Conservation (phyloP, 2,113 vertebrate species). For the Dendrocopos noguchii region DNA sequence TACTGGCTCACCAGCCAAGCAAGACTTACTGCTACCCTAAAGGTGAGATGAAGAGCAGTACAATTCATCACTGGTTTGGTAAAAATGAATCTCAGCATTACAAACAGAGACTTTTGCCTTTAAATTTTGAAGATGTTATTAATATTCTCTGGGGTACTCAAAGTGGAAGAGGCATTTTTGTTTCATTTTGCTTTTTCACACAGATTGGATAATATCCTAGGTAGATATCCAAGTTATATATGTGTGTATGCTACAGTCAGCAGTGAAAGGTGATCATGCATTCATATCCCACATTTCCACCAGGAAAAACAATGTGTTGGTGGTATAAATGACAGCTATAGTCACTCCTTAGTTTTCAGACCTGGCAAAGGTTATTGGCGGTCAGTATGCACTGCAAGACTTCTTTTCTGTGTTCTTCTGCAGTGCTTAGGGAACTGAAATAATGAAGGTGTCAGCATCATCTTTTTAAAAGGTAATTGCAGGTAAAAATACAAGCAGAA, state of each 20-base stretch:
- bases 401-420: neutral
- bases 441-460: neutral
- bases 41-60: conserved; percentile 5
- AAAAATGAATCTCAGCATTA: neutral
- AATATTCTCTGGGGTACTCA: neutral
- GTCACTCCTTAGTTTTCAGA: neutral
- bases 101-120: neutral
- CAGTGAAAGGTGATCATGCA: neutral
- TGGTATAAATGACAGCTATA: neutral
- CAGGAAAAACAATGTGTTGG: neutral
- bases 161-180: neutral
- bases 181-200: neutral
- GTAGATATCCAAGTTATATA: neutral
- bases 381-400: neutral
- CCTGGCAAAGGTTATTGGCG: neutral
- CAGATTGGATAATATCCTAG: neutral
- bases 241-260: neutral
- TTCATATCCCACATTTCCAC: neutral
- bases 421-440: neutral
- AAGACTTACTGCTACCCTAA: conserved; percentile 25
- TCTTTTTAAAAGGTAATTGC: neutral
- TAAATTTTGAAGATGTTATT: neutral
- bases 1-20: neutral
- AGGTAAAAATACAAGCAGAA: conserved; percentile 4
- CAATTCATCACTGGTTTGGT: neutral